phyloP scores from a whole-genome alignment of 2,113 vertebrate species.

The Syngnathus typhle region DNA sequence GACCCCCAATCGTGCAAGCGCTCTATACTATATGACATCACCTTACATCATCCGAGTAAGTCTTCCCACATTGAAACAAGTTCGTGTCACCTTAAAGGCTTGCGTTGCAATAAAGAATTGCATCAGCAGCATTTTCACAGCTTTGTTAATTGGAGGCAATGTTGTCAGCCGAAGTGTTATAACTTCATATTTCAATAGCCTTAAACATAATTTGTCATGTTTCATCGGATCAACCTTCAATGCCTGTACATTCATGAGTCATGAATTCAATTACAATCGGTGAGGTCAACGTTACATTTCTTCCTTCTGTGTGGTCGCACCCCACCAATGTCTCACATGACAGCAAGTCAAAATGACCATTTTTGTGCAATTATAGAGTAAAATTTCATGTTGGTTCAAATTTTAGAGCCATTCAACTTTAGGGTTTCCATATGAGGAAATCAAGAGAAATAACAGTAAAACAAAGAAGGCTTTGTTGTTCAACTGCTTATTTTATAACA shows the following conservation, averaged over 20 bases:
- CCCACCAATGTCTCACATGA: too few species aligned
- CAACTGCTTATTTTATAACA: conserved; percentile 28
- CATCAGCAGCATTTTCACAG: conserved; percentile 4
- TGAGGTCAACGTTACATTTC: neutral
- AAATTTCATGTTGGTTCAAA: neutral
- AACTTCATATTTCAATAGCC: neutral
- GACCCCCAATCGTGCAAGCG: neutral
- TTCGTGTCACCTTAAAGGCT: conserved; percentile 5
- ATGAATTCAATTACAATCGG: neutral
- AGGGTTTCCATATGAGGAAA: neutral
- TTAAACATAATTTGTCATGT: conserved; percentile 1
- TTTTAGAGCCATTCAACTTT: neutral
- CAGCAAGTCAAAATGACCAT: too few species aligned
- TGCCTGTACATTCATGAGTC: neutral
- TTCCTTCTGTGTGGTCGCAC: too few species aligned
- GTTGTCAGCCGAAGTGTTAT: neutral
- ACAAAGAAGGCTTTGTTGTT: conserved; percentile 62
- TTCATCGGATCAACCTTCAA: neutral
- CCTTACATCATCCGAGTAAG: neutral
- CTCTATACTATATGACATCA: conserved; percentile 7
- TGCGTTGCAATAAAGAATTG: conserved; percentile 1
- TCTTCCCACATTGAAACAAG: neutral
- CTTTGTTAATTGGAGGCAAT: neutral
- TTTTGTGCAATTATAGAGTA: too few species aligned
- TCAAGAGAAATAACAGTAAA: conserved; percentile 9